phyloP scores from a whole-genome alignment of 2,113 vertebrate species.

The Nannobrachium achirus region DNA sequence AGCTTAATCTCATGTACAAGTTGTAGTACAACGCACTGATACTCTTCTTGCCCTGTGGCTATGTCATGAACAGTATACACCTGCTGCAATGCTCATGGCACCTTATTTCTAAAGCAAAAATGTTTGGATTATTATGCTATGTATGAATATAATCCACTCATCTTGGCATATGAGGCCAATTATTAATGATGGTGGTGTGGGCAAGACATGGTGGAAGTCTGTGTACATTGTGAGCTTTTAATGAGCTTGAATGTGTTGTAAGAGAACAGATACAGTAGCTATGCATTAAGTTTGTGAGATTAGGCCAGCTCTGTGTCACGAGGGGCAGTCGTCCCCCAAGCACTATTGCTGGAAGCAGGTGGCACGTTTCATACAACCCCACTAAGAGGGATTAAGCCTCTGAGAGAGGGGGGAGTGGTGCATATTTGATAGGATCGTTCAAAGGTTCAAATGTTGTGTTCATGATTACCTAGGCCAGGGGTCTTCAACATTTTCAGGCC shows the following conservation, averaged over 20 bases:
- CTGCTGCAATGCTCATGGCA: too few species aligned
- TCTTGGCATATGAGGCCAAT: slow-evolving; percentile 21
- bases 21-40: too few species aligned
- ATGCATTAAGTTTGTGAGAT: slow-evolving; percentile 60
- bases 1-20: too few species aligned
- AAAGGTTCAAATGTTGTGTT: slow-evolving; percentile 43
- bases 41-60: too few species aligned
- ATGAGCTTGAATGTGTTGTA: slow-evolving; percentile 1
- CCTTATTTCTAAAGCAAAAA: too few species aligned
- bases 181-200: slow-evolving; percentile 19
- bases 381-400: slow-evolving; percentile 67
- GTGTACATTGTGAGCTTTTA: neutral
- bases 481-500: too few species aligned
- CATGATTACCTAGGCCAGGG: slow-evolving; percentile 53
- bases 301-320: slow-evolving; percentile 59
- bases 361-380: slow-evolving; percentile 58
- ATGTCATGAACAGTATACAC: too few species aligned
- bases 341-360: slow-evolving; percentile 60
- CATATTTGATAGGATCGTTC: slow-evolving; percentile 56
- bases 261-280: slow-evolving; percentile 18
- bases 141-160: slow-evolving; percentile 18
- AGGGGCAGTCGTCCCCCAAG: slow-evolving; percentile 52
- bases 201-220: neutral
- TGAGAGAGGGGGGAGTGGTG: slow-evolving; percentile 43
- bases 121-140: too few species aligned